These are phyloP conservation scores for Antennarius striatus DNA, from an alignment of 2,113 vertebrate genomes.

Conservation along the genomic window DNA sequence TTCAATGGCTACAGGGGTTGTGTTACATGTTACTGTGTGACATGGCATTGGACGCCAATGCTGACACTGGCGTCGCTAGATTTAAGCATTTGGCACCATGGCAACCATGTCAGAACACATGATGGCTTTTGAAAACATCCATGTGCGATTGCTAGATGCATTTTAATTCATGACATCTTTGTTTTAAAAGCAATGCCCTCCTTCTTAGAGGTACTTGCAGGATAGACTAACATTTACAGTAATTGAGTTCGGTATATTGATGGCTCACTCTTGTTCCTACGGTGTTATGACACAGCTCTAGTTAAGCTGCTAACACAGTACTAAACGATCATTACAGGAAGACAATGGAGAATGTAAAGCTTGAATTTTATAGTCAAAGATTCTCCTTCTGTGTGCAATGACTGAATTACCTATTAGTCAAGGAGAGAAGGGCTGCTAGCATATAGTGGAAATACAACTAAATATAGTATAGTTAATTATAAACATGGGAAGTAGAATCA, in stretches of 20 bases:
- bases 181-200: slow-evolving; percentile 7
- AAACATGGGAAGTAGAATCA: neutral
- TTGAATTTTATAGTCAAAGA: slow-evolving; percentile 25
- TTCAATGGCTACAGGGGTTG: slow-evolving; percentile 40
- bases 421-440: no score
- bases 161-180: slow-evolving; percentile 11
- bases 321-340: slow-evolving; percentile 9
- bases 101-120: slow-evolving; percentile 48
- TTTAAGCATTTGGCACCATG: slow-evolving; percentile 42
- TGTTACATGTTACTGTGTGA: slow-evolving; percentile 28
- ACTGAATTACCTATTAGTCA: no score
- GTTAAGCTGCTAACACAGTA: neutral
- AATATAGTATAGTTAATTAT: no score
- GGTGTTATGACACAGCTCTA: no score
- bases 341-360: slow-evolving; percentile 6
- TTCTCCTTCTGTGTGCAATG: neutral
- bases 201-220: slow-evolving; percentile 1
- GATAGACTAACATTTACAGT: slow-evolving; percentile 5
- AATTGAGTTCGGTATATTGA: neutral
- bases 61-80: slow-evolving; percentile 12
- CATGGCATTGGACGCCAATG: slow-evolving; percentile 38
- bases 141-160: slow-evolving; percentile 21
- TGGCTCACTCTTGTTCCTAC: no score
- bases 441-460: no score
- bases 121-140: slow-evolving; percentile 15